A percentile compares a stretch with the other conserved stretches of the same genome.
phyloP scores from a whole-genome alignment of 2,797 vertebrate genomes.

The Trachops cirrhosus region DNA sequence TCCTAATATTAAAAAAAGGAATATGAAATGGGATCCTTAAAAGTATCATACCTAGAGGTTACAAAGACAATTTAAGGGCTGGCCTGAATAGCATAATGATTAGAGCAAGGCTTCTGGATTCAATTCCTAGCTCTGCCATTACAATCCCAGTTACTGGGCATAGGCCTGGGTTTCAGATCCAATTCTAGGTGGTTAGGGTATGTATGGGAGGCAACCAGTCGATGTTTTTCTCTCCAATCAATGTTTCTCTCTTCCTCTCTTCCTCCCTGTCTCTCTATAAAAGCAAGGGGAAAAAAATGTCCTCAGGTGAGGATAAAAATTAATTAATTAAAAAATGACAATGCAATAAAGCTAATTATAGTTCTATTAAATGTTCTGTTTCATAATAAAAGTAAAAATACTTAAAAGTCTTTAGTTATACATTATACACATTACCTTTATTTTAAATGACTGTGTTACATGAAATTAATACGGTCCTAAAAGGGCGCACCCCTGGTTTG shows the following conservation, averaged over 20 bases:
- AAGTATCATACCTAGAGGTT: not conserved
- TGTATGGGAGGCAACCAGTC: no score
- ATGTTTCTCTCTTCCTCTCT: no score
- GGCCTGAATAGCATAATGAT: not conserved
- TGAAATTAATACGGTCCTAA: conserved; percentile 1
- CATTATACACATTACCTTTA: not conserved
- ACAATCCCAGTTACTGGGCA: no score
- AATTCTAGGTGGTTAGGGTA: no score
- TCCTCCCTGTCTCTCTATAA: no score
- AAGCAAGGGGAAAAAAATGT: no score
- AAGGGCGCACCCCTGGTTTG: not conserved
- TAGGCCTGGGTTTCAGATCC: no score
- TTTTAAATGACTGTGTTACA: conserved; percentile 18
- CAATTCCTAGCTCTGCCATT: not conserved
- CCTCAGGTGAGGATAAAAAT: no score
- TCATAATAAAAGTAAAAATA: conserved; percentile 45
- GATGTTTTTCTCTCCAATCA: no score
- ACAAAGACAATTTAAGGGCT: not conserved
- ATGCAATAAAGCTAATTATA: conserved; percentile 37
- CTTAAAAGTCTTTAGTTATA: conserved; percentile 16
- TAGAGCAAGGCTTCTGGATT: not conserved
- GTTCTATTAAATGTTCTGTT: not conserved
- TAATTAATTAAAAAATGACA: not conserved
- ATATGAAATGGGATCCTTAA: conserved; percentile 40
- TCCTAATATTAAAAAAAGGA: conserved; percentile 47